Evolutionary conservation across 2,888 invertebrate species (phyloP).

Genomic region (Trypoxylon attenuatum): DNA sequence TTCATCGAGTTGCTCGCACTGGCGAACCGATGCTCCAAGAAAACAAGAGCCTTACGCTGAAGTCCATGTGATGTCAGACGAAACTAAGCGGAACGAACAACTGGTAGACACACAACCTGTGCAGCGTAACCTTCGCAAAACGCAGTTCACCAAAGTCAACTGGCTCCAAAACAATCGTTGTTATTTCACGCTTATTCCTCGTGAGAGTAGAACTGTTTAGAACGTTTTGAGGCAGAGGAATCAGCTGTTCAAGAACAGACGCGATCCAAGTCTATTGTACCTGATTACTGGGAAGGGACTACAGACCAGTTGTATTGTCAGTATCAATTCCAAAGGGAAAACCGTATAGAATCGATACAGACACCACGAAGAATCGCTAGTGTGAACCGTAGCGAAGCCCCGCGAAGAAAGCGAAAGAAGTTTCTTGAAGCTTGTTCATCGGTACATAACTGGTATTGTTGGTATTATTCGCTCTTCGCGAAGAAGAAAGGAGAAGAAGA

Average conservation of each 20-base stretch:
- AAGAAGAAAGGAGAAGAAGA: neutral
- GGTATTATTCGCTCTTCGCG: too few relatives aligned
- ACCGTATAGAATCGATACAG: neutral
- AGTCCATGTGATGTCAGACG: too few relatives aligned
- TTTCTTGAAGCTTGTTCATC: constrained; percentile 8
- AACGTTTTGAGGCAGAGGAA: neutral
- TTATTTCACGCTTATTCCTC: too few relatives aligned
- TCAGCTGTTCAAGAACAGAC: neutral
- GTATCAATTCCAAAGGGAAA: neutral
- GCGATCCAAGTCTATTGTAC: neutral
- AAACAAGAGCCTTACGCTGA: neutral
- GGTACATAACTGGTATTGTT: neutral
- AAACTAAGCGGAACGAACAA: too few relatives aligned
- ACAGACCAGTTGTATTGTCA: neutral
- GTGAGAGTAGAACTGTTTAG: neutral
- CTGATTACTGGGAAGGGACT: neutral
- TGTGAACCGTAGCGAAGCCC: neutral
- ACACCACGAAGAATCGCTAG: neutral
- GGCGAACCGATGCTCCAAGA: neutral
- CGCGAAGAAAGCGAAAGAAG: neutral
- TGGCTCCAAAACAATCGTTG: too few relatives aligned
- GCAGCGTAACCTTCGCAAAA: too few relatives aligned
- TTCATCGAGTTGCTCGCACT: neutral
- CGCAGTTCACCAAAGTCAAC: too few relatives aligned
- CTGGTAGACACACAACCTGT: too few relatives aligned